These are phyloP conservation scores for Plagodis dolabraria DNA, from an alignment of 2,888 invertebrate genomes.

Conservation along the genomic window DNA sequence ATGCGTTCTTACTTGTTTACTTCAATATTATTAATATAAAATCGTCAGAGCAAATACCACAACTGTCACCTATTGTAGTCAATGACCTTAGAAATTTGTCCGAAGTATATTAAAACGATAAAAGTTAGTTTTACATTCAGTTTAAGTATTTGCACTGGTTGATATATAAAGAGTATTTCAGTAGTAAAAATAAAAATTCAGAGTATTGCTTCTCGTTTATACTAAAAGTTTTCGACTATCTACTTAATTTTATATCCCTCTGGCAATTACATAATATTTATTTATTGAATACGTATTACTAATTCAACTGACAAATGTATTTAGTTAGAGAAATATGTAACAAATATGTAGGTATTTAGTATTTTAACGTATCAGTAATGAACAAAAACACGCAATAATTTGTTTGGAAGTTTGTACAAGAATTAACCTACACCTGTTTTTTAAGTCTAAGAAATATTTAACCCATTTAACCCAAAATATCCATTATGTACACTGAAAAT, in stretches of 20 bases:
- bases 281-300: constrained; percentile 38
- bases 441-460: too few relatives aligned
- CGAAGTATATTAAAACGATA: constrained; percentile 8
- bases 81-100: constrained; percentile 29
- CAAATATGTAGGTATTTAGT: too few relatives aligned
- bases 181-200: constrained; percentile 79
- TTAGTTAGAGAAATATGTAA: constrained; percentile 13
- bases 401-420: too few relatives aligned
- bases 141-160: constrained; percentile 59
- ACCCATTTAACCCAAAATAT: too few relatives aligned
- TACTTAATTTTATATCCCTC: constrained; percentile 79
- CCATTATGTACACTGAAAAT: too few relatives aligned
- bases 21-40: constrained; percentile 63
- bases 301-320: constrained; percentile 42
- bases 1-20: constrained; percentile 59
- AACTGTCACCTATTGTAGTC: constrained; percentile 39
- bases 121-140: constrained; percentile 39
- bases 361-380: too few relatives aligned
- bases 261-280: constrained; percentile 68
- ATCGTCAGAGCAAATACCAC: constrained; percentile 54
- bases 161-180: constrained; percentile 72
- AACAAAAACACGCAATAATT: too few relatives aligned
- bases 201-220: constrained; percentile 84
- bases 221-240: constrained; percentile 81
- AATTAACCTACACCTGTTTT: too few relatives aligned